These are phyloP conservation scores for Montifringilla adamsi DNA, from an alignment of 2,113 vertebrate genomes.

Conservation along the genomic window DNA sequence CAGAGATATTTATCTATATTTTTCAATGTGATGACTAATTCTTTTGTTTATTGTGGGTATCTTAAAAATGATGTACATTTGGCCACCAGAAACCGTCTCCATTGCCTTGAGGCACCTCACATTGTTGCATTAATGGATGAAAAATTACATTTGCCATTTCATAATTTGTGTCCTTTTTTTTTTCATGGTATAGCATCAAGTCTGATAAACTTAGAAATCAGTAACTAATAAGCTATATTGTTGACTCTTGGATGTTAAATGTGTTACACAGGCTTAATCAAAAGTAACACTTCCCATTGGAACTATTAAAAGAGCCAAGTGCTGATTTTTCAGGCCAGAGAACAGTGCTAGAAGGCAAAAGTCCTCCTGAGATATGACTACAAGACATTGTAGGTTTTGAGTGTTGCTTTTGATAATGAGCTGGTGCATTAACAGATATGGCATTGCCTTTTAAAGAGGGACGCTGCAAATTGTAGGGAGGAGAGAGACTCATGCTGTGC, in stretches of 20 bases:
- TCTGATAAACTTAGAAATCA: background rate
- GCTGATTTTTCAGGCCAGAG: background rate
- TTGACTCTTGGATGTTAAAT: background rate
- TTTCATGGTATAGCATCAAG: background rate
- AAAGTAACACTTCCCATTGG: background rate
- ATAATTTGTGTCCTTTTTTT: background rate
- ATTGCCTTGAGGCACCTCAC: background rate
- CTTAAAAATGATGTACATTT: background rate
- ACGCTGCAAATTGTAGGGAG: background rate
- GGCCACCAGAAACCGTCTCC: background rate
- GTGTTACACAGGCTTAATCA: background rate
- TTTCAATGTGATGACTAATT: background rate
- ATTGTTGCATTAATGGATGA: background rate
- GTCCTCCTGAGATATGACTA: background rate
- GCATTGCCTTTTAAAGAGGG: background rate
- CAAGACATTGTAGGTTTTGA: background rate
- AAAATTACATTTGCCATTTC: conserved; percentile 16
- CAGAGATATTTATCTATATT: background rate
- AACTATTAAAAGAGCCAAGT: background rate
- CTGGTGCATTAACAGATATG: background rate
- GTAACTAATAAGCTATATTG: background rate
- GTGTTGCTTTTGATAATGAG: background rate
- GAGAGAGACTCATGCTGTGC: background rate
- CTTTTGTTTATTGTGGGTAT: background rate
- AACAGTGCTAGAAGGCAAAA: background rate